These are phyloP conservation scores for Cacatua alba DNA, from an alignment of 2,113 vertebrate species.

Conservation along the genomic window DNA sequence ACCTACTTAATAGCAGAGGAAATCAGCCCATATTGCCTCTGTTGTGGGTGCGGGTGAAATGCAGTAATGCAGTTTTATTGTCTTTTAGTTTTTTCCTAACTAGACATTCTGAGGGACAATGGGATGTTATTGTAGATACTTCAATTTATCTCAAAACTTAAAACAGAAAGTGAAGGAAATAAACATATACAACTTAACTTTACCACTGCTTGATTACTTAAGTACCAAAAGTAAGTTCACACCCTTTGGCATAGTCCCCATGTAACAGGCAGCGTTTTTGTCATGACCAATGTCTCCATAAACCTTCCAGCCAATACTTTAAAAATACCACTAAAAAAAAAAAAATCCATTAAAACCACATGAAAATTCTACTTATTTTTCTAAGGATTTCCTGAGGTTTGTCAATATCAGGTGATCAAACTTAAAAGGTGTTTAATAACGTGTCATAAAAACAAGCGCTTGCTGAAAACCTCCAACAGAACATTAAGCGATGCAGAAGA, in stretches of 20 bases:
- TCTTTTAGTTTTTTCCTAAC: conserved; percentile 44
- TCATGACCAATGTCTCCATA: not conserved
- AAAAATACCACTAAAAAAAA: not conserved
- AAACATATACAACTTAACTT: not conserved
- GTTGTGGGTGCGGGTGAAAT: not conserved
- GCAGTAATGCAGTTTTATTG: conserved; percentile 26
- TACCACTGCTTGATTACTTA: not conserved
- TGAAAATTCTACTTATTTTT: not conserved
- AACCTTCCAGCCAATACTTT: not conserved
- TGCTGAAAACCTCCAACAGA: not conserved
- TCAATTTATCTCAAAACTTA: conserved; percentile 34
- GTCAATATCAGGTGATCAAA: not conserved
- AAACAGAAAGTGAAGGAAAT: not conserved
- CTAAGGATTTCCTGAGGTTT: not conserved
- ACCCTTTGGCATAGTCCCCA: not conserved
- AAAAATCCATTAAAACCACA: not conserved
- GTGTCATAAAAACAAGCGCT: not conserved
- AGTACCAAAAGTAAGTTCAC: not conserved
- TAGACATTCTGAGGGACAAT: conserved; percentile 45
- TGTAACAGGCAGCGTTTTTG: not conserved
- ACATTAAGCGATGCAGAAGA: not conserved
- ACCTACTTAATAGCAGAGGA: not conserved
- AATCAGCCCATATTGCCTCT: not conserved
- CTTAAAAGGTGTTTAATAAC: not conserved
- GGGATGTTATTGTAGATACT: conserved; percentile 25